Conservation (phyloP, 2,888 invertebrate genomes). For the Calephelis perditalis region DNA sequence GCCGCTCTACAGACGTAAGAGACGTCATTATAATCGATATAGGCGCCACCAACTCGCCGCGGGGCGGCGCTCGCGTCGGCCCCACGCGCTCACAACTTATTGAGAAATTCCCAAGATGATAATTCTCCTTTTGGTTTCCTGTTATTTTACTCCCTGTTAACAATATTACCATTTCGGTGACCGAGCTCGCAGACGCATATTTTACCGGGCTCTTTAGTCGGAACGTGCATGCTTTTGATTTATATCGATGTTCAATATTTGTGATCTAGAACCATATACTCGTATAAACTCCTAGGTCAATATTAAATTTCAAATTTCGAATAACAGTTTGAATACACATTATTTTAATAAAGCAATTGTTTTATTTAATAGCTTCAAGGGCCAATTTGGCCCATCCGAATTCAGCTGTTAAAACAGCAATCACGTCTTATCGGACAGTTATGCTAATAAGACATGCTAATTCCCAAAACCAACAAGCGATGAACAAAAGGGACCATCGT, state of each 20-base stretch:
- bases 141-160: slow-evolving; percentile 73
- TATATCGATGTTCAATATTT: slow-evolving; percentile 53
- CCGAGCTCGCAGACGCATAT: slow-evolving; percentile 62
- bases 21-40: slow-evolving; percentile 53
- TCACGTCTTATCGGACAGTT: slow-evolving; percentile 67
- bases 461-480: slow-evolving; percentile 75
- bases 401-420: slow-evolving; percentile 64
- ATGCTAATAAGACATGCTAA: slow-evolving; percentile 78
- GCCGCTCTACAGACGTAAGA: slow-evolving; percentile 38
- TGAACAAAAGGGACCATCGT: slow-evolving; percentile 51
- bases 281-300: too few species aligned
- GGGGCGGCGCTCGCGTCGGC: slow-evolving; percentile 67
- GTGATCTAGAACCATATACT: slow-evolving; percentile 24
- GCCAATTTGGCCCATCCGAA: slow-evolving; percentile 17
- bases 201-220: slow-evolving; percentile 48
- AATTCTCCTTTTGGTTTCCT: slow-evolving; percentile 68
- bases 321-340: too few species aligned
- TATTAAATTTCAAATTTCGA: too few species aligned
- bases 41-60: slow-evolving; percentile 65
- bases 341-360: slow-evolving; percentile 1
- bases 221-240: slow-evolving; percentile 39
- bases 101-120: slow-evolving; percentile 75
- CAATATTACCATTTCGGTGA: slow-evolving; percentile 73
- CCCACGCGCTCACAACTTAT: slow-evolving; percentile 71
- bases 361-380: not conserved